Evolutionary conservation across 2,113 vertebrate genomes (phyloP).

Genomic region (Mesocricetus auratus): DNA sequence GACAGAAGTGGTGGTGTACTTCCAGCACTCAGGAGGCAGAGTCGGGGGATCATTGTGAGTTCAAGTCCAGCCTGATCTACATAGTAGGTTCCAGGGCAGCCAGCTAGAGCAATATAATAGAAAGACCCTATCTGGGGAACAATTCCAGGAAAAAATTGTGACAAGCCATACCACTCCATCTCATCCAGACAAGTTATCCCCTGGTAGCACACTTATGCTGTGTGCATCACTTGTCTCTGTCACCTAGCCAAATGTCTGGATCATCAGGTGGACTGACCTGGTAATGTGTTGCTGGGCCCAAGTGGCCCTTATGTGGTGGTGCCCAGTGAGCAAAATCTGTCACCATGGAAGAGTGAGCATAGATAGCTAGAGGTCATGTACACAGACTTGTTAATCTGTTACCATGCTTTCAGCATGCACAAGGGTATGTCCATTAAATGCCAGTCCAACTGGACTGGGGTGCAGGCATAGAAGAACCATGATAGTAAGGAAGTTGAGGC

Average conservation of each 20-base stretch:
- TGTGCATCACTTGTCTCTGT: not conserved
- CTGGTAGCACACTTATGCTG: not conserved
- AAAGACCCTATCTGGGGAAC: not conserved
- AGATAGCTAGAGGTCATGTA: not conserved
- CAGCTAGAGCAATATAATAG: not conserved
- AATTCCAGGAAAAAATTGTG: not conserved
- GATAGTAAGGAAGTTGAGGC: not conserved
- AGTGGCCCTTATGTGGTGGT: not conserved
- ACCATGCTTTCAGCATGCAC: not conserved
- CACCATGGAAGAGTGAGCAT: too few species aligned
- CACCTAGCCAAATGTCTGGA: not conserved
- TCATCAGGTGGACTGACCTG: not conserved
- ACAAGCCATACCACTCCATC: not conserved
- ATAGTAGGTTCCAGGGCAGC: not conserved
- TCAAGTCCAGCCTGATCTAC: not conserved
- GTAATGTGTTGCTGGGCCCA: not conserved
- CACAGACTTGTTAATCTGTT: not conserved
- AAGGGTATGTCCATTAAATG: not conserved
- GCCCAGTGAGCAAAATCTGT: not conserved
- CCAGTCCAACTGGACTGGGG: not conserved
- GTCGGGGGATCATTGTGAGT: not conserved
- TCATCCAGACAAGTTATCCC: not conserved
- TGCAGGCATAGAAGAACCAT: not conserved
- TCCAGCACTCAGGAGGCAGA: not conserved
- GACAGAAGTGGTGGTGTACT: not conserved